Conservation (phyloP, 2,797 vertebrate genomes). For the Manis javanica region DNA sequence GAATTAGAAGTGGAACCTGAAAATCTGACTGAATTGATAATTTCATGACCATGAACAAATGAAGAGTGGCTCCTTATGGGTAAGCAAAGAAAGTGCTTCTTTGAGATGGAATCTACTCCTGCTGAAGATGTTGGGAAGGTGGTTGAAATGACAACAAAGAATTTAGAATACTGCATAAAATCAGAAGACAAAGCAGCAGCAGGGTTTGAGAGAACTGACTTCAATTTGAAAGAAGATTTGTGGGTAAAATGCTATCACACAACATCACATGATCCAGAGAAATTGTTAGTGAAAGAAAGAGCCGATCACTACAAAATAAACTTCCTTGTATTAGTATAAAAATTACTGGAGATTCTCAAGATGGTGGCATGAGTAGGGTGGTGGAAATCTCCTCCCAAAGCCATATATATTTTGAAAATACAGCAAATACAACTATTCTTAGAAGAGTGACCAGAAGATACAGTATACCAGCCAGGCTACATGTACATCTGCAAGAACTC, state of each 20-base stretch:
- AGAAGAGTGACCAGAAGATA: too few species aligned
- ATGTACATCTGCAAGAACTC: too few species aligned
- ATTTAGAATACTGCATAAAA: not conserved
- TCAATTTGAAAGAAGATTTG: not conserved
- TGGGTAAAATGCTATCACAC: not conserved
- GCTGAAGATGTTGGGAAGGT: not conserved
- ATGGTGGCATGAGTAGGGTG: too few species aligned
- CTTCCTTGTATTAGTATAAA: too few species aligned
- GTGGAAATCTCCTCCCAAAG: too few species aligned
- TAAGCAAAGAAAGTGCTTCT: not conserved
- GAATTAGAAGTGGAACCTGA: too few species aligned
- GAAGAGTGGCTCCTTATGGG: not conserved
- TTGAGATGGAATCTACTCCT: not conserved
- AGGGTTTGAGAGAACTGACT: not conserved
- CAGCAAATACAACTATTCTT: too few species aligned
- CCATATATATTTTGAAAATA: too few species aligned
- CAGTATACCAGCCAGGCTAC: too few species aligned
- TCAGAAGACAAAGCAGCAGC: not conserved
- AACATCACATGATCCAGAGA: not conserved
- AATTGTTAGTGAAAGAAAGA: not conserved
- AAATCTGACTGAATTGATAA: too few species aligned
- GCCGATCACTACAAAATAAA: not conserved
- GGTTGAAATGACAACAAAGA: not conserved
- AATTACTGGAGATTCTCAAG: too few species aligned
- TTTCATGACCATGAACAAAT: too few species aligned